A percentile compares a stretch with the other conserved stretches of the same genome.
These are phyloP conservation scores for Lacerta viridis DNA, from an alignment of 2,797 vertebrate species.

Conservation along the genomic window DNA sequence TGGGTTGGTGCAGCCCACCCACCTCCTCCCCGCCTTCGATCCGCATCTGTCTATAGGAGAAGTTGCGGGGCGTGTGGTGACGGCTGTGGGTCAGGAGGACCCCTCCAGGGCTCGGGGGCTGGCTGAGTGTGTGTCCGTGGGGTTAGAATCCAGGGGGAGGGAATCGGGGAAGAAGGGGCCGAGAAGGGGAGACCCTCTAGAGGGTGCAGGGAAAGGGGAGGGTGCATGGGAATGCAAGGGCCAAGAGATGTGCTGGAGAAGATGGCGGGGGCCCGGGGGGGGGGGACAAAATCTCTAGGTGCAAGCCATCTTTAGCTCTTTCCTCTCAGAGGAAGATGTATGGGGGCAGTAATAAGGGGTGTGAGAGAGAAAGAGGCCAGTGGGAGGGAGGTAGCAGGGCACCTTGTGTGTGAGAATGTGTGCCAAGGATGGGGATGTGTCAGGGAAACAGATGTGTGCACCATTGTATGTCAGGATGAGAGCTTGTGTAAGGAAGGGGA, in stretches of 20 bases:
- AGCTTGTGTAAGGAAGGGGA: not conserved
- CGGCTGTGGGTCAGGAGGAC: not conserved
- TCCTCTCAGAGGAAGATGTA: not conserved
- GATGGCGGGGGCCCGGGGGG: not conserved
- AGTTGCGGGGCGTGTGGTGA: not conserved
- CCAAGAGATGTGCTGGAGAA: too few species aligned
- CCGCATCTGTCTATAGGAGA: too few species aligned
- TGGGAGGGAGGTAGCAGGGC: too few species aligned
- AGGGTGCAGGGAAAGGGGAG: not conserved
- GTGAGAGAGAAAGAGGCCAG: not conserved
- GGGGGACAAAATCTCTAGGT: too few species aligned
- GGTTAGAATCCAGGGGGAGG: not conserved
- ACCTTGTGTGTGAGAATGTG: not conserved
- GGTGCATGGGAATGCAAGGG: not conserved
- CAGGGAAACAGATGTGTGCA: not conserved
- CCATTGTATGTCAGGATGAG: not conserved
- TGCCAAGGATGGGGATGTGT: not conserved
- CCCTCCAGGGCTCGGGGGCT: not conserved
- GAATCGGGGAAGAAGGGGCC: too few species aligned
- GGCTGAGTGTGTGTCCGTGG: not conserved
- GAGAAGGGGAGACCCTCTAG: not conserved
- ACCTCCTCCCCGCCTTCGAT: not conserved
- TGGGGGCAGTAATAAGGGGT: not conserved
- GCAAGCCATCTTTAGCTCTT: too few species aligned
- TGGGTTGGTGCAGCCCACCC: too few species aligned